phyloP scores from a whole-genome alignment of 2,888 invertebrate genomes.

The Microplitis deprimator region DNA sequence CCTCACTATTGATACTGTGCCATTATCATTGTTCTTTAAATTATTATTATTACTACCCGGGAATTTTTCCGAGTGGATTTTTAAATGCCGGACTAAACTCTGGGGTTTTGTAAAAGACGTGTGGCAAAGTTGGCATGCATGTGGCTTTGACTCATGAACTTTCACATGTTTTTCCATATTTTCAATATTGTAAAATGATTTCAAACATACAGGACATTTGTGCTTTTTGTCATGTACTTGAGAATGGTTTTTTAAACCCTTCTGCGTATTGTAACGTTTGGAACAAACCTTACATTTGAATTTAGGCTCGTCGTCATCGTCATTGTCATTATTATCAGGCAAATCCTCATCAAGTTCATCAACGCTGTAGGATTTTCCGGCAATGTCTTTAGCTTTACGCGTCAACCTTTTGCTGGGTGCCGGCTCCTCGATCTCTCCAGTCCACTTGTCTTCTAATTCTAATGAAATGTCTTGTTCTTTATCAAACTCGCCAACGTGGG shows the following conservation, averaged over 20 bases:
- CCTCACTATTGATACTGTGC: conserved; percentile 53
- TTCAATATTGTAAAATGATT: conserved; percentile 63
- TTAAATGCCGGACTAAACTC: conserved; percentile 61
- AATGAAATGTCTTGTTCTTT: conserved; percentile 29
- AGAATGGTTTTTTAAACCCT: conserved; percentile 66
- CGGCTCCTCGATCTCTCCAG: conserved; percentile 44
- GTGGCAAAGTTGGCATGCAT: conserved; percentile 64
- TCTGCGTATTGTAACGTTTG: conserved; percentile 63
- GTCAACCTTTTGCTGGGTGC: conserved; percentile 53
- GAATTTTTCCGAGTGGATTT: conserved; percentile 53
- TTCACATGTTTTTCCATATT: conserved; percentile 65
- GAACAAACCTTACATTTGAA: conserved; percentile 65
- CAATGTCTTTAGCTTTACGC: conserved; percentile 58
- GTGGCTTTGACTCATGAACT: conserved; percentile 61
- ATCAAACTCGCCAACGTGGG: conserved; percentile 23
- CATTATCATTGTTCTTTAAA: conserved; percentile 38
- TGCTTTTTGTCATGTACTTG: conserved; percentile 66
- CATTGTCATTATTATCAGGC: conserved; percentile 21
- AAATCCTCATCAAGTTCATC: conserved; percentile 60
- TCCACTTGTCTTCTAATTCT: conserved; percentile 32
- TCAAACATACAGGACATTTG: conserved; percentile 63
- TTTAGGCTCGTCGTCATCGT: conserved; percentile 54
- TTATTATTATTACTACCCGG: conserved; percentile 44
- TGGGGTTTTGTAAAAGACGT: conserved; percentile 62
- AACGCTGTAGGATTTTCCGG: conserved; percentile 58